Evolutionary conservation across 2,797 vertebrate species (phyloP), one percentile per base, ranked within the genome.

Genomic region (Falco concolor): DNA sequence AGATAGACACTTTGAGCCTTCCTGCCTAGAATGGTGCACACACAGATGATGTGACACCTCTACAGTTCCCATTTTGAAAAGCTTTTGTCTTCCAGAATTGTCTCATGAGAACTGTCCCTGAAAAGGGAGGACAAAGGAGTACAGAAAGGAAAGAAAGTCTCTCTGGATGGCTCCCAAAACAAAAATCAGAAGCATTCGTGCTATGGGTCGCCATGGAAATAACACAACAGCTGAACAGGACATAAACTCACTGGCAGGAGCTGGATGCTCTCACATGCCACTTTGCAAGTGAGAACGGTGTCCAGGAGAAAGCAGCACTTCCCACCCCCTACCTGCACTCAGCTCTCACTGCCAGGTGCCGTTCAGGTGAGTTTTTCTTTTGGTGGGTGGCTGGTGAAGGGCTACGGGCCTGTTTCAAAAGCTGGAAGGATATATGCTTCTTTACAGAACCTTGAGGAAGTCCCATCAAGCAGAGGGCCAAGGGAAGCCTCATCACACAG

Each of bases 201-300:
- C 25, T 22, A 14, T 0, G 0, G 38, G 82, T 47, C 73, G 27
- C 67, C 13, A 6, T 7, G 56, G 59, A 34, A 44, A n/a, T 21
- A 20, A 34, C n/a, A 54, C 11, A 17, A 8, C 40, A 1, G 8
- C 36, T 52, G 22, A n/a, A 10, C 3, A 12, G 65, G 65, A 53
- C 50, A 13, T 5, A 18, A 30, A 10, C 40, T 20, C 30, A 7
- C 42, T 8, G 59, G 45, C 19, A 42, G 0, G 1, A 18, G 72
- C 20, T 5, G 42, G 47, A 10, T 0, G 6, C 64, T 76, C 57
- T 30, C 64, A 34, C 30, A 17, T 0, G 12, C 49, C 2, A 5
- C 59, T 64, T 5, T 6, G 28, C 13, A 36, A 36, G n/a, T 2
- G 18, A 56, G 27, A 18, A 54, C 1, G 2, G 16, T 19, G 49